Base-by-base conservation (phyloP, 2,888 invertebrate species). In the Drosophila koepferae region DNA sequence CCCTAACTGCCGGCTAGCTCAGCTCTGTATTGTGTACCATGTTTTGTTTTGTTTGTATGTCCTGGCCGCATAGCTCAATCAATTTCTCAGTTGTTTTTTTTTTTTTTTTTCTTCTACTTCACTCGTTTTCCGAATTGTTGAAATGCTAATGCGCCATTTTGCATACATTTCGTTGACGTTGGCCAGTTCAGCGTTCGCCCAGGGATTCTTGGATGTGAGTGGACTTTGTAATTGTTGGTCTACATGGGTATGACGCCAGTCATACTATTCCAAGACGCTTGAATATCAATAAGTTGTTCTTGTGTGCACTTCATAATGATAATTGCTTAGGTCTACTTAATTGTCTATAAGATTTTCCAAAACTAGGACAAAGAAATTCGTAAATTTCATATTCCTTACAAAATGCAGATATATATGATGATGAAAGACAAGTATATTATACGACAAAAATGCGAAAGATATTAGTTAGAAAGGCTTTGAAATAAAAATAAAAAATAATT, bases 141-240 rank as follows among this genome's bases (percentile, higher is more conserved):
- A 83, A 90, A 86, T 86, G 89, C 89, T 86, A 86, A 86, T 89
- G 90, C 86, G 86, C 86, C 86, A 86, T 88, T 86, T 86, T 86
- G 86, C 90, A 86, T 88, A 86, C 78, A 86, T 86, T 85, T 76
- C 76, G 66, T 73, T 69, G 61, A 40, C 55, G 67, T 56, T 69
- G 72, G 72, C 75, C 85, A 87, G 82, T 68, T 81, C 56, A 8
- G 43, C 34, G 20, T 9, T 51, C 16, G 43, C 5, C 49, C 49
- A 31, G 38, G 59, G 38, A 43, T 44, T 59, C 51, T 51, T 40
- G 49, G 18, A 41, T 56, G 43, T 58, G 56, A 43, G 61, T 40
- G 44, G 44, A 6, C n/a, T 43, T 56, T 49, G 54, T 36, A 44
- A 36, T 54, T 44, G 38, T 46, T 44, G 44, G 23, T 7, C 31